Evolutionary conservation across 2,888 invertebrate species (phyloP).

Genomic region (Aleiodes testaceus): DNA sequence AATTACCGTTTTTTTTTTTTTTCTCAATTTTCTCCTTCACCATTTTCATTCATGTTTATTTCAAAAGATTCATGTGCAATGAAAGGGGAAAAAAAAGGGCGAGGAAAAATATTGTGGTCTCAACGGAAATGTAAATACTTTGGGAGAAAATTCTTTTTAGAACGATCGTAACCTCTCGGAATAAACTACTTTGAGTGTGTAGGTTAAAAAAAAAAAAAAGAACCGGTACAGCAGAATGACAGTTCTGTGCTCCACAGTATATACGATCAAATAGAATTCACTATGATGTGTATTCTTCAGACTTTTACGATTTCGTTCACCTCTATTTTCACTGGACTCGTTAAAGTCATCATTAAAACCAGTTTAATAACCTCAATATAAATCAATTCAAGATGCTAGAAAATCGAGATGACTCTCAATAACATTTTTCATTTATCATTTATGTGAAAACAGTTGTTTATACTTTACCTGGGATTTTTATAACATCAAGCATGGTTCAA

Average conservation of each 20-base stretch:
- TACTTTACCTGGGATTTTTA: slow-evolving; percentile 19
- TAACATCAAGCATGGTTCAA: slow-evolving; percentile 7
- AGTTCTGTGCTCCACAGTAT: neutral
- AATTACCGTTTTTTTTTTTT: slow-evolving; percentile 4
- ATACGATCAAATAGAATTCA: neutral
- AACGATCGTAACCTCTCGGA: no score
- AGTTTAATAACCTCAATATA: slow-evolving; percentile 7
- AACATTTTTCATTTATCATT: neutral
- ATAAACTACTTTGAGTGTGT: slow-evolving; percentile 1
- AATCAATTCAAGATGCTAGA: slow-evolving; percentile 4
- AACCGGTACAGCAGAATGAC: neutral
- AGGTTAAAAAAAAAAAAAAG: neutral
- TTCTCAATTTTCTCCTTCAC: neutral
- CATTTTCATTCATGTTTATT: slow-evolving; percentile 8
- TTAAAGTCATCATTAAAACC: slow-evolving; percentile 4
- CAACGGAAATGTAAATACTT: neutral
- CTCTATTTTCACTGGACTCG: slow-evolving; percentile 11
- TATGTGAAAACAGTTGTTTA: neutral
- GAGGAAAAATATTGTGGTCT: neutral
- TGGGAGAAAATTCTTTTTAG: no score
- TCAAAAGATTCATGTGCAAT: neutral
- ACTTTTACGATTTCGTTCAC: slow-evolving; percentile 1
- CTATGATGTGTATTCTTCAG: neutral
- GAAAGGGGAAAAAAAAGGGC: neutral
- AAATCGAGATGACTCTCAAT: slow-evolving; percentile 10